Conservation (phyloP, 2,797 vertebrate genomes). For the Syngnathus rostellatus region DNA sequence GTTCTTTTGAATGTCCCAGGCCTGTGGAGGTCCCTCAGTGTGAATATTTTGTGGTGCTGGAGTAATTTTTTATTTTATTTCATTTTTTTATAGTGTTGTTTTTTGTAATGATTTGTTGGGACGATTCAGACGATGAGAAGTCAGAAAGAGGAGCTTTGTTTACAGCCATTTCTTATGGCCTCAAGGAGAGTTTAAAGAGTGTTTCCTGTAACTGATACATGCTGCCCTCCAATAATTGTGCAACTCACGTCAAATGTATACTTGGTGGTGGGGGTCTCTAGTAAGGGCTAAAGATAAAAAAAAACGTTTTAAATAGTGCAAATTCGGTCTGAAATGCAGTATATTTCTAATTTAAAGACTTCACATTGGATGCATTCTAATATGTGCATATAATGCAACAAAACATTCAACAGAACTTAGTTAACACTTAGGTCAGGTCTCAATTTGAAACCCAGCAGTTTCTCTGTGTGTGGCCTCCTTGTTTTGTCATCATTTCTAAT, state of each 20-base stretch:
- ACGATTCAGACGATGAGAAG: constrained; percentile 30
- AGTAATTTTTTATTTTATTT: constrained; percentile 1
- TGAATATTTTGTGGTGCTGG: not conserved
- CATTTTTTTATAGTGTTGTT: not conserved
- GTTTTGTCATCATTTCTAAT: constrained; percentile 69
- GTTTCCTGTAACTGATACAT: constrained; percentile 69
- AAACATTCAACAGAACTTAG: constrained; percentile 21
- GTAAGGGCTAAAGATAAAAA: not conserved
- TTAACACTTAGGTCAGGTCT: constrained; percentile 37
- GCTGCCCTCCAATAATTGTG: constrained; percentile 49
- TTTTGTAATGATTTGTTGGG: constrained; percentile 12
- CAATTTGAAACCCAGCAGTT: constrained; percentile 47
- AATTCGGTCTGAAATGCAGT: not conserved
- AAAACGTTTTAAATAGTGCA: not conserved
- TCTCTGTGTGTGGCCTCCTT: constrained; percentile 69
- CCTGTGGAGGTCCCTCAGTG: constrained; percentile 12
- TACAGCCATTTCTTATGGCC: constrained; percentile 65
- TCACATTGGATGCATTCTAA: not conserved
- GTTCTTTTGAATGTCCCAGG: constrained; percentile 29
- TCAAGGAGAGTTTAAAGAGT: constrained; percentile 65
- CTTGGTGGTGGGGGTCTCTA: not conserved
- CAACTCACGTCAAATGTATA: constrained; percentile 40
- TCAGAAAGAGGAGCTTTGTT: constrained; percentile 70
- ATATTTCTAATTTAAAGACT: not conserved
- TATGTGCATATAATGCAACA: not conserved